These are phyloP conservation scores for Sorex fumeus DNA, from an alignment of 2,113 vertebrate genomes.

Conservation along the genomic window DNA sequence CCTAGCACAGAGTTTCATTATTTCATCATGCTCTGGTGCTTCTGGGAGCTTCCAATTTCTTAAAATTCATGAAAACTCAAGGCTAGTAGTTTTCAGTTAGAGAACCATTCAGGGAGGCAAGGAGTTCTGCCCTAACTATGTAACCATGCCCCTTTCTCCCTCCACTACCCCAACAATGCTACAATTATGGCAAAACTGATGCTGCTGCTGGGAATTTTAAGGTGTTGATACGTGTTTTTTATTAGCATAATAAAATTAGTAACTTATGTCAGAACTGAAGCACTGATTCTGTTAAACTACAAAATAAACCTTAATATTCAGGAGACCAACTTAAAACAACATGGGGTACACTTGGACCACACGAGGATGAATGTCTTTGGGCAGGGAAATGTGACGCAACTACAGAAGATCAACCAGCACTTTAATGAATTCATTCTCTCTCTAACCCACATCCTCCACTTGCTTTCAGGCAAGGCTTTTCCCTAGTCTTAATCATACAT, in stretches of 20 bases:
- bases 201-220: conserved; percentile 74
- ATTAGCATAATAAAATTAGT: conserved; percentile 81
- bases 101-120: conserved; percentile 52
- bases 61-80: conserved; percentile 75
- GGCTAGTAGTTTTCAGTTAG: conserved; percentile 69
- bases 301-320: conserved; percentile 57
- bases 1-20: conserved; percentile 52
- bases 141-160: conserved; percentile 1
- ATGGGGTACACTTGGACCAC: conserved; percentile 40
- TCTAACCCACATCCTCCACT: background rate
- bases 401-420: background rate
- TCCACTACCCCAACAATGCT: background rate
- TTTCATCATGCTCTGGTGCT: conserved; percentile 56
- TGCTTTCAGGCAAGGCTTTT: conserved; percentile 60
- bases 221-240: conserved; percentile 77
- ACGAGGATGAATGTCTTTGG: conserved; percentile 35
- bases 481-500: conserved; percentile 75
- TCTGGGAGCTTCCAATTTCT: conserved; percentile 68
- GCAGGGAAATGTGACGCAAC: background rate
- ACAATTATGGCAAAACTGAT: conserved; percentile 76
- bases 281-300: conserved; percentile 64
- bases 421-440: conserved; percentile 49
- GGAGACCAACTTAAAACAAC: conserved; percentile 44
- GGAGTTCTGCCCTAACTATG: conserved; percentile 37
- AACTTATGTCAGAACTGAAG: conserved; percentile 75